Base-by-base conservation (phyloP, 2,888 invertebrate genomes). In the Cylindroiulus punctatus region DNA sequence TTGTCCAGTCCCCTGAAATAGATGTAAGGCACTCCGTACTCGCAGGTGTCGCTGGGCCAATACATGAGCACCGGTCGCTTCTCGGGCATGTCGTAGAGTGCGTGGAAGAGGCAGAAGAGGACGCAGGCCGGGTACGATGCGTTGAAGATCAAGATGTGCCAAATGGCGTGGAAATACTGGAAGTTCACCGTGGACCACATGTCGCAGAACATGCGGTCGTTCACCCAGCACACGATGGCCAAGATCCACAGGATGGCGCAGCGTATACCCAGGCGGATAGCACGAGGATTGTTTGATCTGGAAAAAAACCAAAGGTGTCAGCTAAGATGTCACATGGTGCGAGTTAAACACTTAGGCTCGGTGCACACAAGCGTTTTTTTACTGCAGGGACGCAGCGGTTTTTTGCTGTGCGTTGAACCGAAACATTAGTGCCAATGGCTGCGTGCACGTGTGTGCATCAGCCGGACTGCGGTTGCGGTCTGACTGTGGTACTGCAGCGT, bases 131-230 rank as follows among this genome's bases (percentile, higher is more conserved):
- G 94, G 89, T 96, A 96, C 47, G 94, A 93, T 0, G 95, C 94
- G 85, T 96, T 94, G 89, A 95, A 95, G 88, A 95, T 95, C 86
- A 96, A 93, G 19, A 96, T 91, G 90, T 96, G 96, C 96, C 96
- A 96, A 26, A 95, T 92, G 17, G 95, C 95, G 90, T 96, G 96
- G 89, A 96, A 92, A 91, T 96, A 96, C 0, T 96, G 96, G 89
- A 96, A 95, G 91, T 95, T 94, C 17, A 95, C 93, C 19, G 93
- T 93, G 0, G 94, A 93, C 95, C 95, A 96, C 26, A 94, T 93
- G 89, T 95, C 95, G 90, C 96, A 96, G 90, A 95, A 94, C 89
- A 95, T 91, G 10, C 95, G 92, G 91, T 96, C 96, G 89, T 94
- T 94, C 65, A 95, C 91, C 96, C 96, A 96, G 90, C 95, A 95